A percentile compares a stretch with the other conserved stretches of the same genome.
phyloP scores from a whole-genome alignment of 2,888 invertebrate species.

The Mesorhabditis sp. region DNA sequence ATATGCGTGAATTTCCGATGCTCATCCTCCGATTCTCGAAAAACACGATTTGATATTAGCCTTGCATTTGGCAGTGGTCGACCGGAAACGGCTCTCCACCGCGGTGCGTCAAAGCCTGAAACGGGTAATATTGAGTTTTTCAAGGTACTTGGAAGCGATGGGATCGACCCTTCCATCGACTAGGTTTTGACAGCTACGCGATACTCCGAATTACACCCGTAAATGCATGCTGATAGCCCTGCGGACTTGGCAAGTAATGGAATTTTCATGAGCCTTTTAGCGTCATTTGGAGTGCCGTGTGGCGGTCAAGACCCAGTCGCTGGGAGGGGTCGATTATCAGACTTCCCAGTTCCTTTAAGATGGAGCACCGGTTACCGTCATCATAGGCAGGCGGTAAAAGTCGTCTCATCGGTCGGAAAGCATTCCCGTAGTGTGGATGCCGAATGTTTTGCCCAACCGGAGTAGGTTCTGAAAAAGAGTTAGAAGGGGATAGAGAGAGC shows the following conservation, averaged over 20 bases:
- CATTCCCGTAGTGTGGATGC: slow-evolving; percentile 44
- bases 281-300: no score
- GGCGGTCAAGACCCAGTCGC: no score
- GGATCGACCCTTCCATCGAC: no score
- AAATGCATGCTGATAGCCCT: no score
- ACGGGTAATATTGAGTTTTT: background rate
- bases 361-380: slow-evolving; percentile 23
- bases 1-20: background rate
- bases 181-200: no score
- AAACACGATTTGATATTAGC: background rate
- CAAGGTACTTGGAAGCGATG: background rate
- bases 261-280: no score
- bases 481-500: no score
- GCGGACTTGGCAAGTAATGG: no score
- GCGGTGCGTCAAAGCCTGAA: background rate
- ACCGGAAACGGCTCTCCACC: background rate
- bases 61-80: background rate
- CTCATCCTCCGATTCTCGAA: background rate
- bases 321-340: no score
- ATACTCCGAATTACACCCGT: no score
- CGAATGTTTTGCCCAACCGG: slow-evolving; percentile 56
- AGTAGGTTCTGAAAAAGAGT: slow-evolving; percentile 25
- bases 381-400: slow-evolving; percentile 48
- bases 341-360: no score
- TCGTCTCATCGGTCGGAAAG: slow-evolving; percentile 45